These are phyloP conservation scores for Disparrhopalites patrizii DNA, from an alignment of 2,888 invertebrate genomes.

Conservation along the genomic window DNA sequence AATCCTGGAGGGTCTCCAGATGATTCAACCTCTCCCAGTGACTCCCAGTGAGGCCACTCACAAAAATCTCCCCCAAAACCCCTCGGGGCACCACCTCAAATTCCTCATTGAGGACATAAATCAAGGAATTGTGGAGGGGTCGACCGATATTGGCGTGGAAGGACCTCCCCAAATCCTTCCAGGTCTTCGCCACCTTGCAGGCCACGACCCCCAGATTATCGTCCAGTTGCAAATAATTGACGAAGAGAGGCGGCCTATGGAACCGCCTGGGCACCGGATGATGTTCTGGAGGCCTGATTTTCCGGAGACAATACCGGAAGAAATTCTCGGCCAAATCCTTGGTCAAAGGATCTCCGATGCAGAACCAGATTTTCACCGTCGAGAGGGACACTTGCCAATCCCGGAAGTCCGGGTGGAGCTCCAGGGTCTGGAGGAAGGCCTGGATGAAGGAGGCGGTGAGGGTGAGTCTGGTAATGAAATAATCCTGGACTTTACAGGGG, in stretches of 20 bases:
- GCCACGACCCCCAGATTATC: not conserved
- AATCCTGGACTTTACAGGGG: not conserved
- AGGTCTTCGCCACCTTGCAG: not conserved
- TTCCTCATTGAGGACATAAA: not conserved
- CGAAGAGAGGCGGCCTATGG: not conserved
- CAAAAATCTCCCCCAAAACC: not conserved
- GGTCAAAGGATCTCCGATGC: not conserved
- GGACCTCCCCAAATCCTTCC: not conserved
- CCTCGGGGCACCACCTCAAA: not conserved
- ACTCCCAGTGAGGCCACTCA: too few relatives aligned
- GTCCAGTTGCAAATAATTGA: not conserved
- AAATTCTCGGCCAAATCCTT: not conserved
- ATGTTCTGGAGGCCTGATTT: not conserved
- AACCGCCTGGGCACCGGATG: too few relatives aligned
- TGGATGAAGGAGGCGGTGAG: not conserved
- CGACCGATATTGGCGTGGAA: not conserved
- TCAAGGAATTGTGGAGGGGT: not conserved
- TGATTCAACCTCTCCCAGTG: not conserved
- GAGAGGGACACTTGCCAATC: not conserved
- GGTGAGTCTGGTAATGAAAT: not conserved
- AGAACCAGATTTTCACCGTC: not conserved
- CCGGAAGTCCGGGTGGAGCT: not conserved
- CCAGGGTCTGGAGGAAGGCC: not conserved
- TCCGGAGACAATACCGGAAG: not conserved
- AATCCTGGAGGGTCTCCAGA: not conserved